phyloP scores from a whole-genome alignment of 2,113 vertebrate species.

The Oplegnathus fasciatus region DNA sequence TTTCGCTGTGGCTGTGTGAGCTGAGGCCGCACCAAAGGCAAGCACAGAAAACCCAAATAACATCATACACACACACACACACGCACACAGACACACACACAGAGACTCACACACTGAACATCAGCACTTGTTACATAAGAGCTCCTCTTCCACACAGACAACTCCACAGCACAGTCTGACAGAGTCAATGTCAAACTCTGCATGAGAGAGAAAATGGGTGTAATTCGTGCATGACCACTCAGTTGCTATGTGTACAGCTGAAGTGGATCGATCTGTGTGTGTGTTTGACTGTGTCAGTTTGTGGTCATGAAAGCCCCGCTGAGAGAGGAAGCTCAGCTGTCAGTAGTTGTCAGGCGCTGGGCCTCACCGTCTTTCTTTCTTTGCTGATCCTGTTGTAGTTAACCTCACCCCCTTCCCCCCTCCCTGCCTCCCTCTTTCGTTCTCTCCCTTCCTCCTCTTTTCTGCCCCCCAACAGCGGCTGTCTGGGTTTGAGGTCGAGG shows the following conservation, averaged over 20 bases:
- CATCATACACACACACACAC: slow-evolving; percentile 25
- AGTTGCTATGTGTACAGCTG: slow-evolving; percentile 33
- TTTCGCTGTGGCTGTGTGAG: neutral
- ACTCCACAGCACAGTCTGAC: slow-evolving; percentile 45
- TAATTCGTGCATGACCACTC: slow-evolving; percentile 36
- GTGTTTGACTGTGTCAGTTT: slow-evolving; percentile 64
- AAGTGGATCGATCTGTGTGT: slow-evolving; percentile 38
- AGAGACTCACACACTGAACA: slow-evolving; percentile 16
- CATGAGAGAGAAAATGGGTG: slow-evolving; percentile 34
- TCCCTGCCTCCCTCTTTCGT: slow-evolving; percentile 14
- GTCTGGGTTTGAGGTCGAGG: slow-evolving; percentile 64
- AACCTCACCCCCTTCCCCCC: slow-evolving; percentile 29
- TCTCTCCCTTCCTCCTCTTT: slow-evolving; percentile 31
- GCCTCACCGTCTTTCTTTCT: slow-evolving; percentile 34
- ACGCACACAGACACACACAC: slow-evolving; percentile 28
- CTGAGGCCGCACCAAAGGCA: slow-evolving; percentile 17
- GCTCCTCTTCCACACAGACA: slow-evolving; percentile 36
- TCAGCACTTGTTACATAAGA: slow-evolving; percentile 60
- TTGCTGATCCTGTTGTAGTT: slow-evolving; percentile 46
- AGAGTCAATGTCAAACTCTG: slow-evolving; percentile 48
- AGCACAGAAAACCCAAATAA: slow-evolving; percentile 26
- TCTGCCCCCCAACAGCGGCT: slow-evolving; percentile 48
- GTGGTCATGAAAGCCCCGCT: slow-evolving; percentile 65
- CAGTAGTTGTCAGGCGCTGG: slow-evolving; percentile 62
- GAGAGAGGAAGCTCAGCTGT: slow-evolving; percentile 79